phyloP scores from a whole-genome alignment of 2,113 vertebrate genomes.

The Sarotherodon lohbergeri region DNA sequence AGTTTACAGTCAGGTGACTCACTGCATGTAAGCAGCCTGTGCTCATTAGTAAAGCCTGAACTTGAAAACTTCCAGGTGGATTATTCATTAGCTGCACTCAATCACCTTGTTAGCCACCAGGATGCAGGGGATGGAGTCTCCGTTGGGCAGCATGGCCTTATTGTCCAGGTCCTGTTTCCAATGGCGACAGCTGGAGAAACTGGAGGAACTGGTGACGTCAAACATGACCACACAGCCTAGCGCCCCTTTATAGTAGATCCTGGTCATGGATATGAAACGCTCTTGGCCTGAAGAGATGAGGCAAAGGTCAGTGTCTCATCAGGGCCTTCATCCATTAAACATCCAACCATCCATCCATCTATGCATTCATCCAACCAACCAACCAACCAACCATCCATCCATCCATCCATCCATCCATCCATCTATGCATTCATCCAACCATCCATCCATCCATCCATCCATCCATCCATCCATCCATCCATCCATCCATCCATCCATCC shows the following conservation, averaged over 20 bases:
- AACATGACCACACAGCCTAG: slow-evolving; percentile 83
- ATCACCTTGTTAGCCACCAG: slow-evolving; percentile 87
- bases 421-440: no score
- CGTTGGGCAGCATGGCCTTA: slow-evolving; percentile 72
- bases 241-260: slow-evolving; percentile 83
- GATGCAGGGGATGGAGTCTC: slow-evolving; percentile 78
- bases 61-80: background rate
- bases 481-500: no score
- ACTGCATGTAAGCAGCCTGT: background rate
- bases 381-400: no score
- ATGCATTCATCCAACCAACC: no score
- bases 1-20: background rate
- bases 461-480: no score
- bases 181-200: slow-evolving; percentile 78
- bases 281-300: slow-evolving; percentile 76
- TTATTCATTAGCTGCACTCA: background rate
- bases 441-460: background rate
- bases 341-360: no score
- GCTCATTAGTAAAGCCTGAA: background rate
- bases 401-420: no score
- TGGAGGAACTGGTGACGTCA: slow-evolving; percentile 78
- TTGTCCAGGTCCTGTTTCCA: slow-evolving; percentile 88
- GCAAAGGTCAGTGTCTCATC: background rate
- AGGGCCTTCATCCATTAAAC: background rate
- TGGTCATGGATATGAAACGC: slow-evolving; percentile 87